These are phyloP conservation scores for Phyllotreta striolata DNA, from an alignment of 2,888 invertebrate species.

Conservation along the genomic window DNA sequence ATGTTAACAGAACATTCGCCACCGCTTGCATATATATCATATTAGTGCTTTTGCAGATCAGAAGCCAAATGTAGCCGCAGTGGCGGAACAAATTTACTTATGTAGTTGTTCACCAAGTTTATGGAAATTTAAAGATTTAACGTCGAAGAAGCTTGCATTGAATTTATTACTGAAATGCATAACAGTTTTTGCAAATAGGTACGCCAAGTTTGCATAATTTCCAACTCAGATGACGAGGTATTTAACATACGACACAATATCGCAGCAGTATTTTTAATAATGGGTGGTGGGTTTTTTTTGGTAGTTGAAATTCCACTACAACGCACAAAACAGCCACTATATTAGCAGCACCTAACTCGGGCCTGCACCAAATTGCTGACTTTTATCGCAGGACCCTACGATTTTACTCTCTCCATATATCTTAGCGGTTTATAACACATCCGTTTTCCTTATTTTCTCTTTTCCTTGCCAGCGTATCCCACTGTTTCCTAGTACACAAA, in stretches of 20 bases:
- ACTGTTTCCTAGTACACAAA: constrained; percentile 44
- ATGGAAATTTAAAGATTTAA: constrained; percentile 6
- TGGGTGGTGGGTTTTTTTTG: too few species aligned
- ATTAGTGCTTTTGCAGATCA: constrained; percentile 30
- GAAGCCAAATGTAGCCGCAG: constrained; percentile 27
- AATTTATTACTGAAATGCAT: too few species aligned
- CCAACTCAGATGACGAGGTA: too few species aligned
- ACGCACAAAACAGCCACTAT: background rate
- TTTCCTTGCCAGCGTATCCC: constrained; percentile 9
- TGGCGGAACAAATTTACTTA: constrained; percentile 25
- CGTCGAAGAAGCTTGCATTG: background rate
- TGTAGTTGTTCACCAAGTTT: constrained; percentile 5
- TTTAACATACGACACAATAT: too few species aligned
- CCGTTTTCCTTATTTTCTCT: constrained; percentile 1
- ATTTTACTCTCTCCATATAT: constrained; percentile 13
- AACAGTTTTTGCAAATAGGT: too few species aligned
- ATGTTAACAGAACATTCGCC: constrained; percentile 36
- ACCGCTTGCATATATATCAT: constrained; percentile 37
- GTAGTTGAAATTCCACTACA: background rate
- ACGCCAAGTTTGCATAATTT: too few species aligned
- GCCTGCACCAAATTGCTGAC: constrained; percentile 15
- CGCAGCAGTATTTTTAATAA: too few species aligned
- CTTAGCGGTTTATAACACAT: constrained; percentile 6
- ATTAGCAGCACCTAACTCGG: constrained; percentile 11
- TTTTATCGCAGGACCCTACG: constrained; percentile 11